Percentiles rank a stretch among this genome's conserved stretches.
These are phyloP conservation scores for Ophraella communa DNA, from an alignment of 2,888 invertebrate genomes.

Conservation along the genomic window DNA sequence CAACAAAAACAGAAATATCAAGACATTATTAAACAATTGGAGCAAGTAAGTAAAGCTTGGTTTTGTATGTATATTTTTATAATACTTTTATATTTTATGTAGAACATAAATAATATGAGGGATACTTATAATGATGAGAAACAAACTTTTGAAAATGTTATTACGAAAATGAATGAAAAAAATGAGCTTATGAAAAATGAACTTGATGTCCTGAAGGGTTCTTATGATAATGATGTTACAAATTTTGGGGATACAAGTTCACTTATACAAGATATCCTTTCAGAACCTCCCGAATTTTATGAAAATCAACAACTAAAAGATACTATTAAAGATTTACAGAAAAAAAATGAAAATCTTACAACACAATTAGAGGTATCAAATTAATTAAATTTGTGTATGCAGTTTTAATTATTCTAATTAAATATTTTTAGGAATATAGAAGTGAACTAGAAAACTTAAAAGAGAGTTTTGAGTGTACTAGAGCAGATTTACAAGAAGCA, in stretches of 20 bases:
- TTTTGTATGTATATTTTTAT: neutral
- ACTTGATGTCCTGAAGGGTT: slow-evolving; percentile 26
- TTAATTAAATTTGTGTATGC: too few species aligned
- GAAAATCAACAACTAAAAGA: slow-evolving; percentile 35
- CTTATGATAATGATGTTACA: slow-evolving; percentile 12
- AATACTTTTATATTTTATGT: neutral
- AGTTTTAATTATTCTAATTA: too few species aligned
- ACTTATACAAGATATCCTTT: slow-evolving; percentile 29
- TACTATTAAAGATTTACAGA: slow-evolving; percentile 30
- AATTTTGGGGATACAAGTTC: slow-evolving; percentile 27
- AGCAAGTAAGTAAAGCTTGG: slow-evolving; percentile 31
- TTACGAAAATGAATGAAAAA: slow-evolving; percentile 37
- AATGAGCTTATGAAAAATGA: slow-evolving; percentile 29
- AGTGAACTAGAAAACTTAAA: slow-evolving; percentile 40
- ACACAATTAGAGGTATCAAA: slow-evolving; percentile 20
- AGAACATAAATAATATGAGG: slow-evolving; percentile 27
- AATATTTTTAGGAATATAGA: slow-evolving; percentile 36
- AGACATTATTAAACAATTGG: slow-evolving; percentile 36
- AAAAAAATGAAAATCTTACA: slow-evolving; percentile 19
- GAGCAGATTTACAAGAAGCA: slow-evolving; percentile 45
- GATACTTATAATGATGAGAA: slow-evolving; percentile 34
- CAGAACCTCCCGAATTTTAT: slow-evolving; percentile 5
- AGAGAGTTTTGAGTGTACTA: slow-evolving; percentile 43
- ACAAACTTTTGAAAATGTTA: slow-evolving; percentile 31
- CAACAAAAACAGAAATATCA: slow-evolving; percentile 31